These are phyloP conservation scores for Martes martes DNA, from an alignment of 2,113 vertebrate species.

Conservation along the genomic window DNA sequence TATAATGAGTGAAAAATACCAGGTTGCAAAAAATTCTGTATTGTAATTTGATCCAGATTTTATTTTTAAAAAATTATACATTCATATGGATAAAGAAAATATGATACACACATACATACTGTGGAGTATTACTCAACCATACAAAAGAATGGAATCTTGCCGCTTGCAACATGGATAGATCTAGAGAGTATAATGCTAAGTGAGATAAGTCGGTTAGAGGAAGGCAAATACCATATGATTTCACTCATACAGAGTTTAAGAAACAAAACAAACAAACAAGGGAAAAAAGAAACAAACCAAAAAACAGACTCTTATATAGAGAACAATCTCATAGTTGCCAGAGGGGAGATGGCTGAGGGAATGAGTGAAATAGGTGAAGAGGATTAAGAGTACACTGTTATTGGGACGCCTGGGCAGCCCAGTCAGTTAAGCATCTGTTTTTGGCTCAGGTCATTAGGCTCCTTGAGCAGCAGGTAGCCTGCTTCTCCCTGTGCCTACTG, in stretches of 20 bases:
- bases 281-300: not conserved
- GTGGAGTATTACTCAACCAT: not conserved
- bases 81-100: not conserved
- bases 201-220: not conserved
- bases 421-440: not conserved
- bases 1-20: not conserved
- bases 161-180: not conserved
- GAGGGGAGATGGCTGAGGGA: not conserved
- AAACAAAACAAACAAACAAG: not conserved
- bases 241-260: not conserved
- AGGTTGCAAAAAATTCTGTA: not conserved
- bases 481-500: not conserved
- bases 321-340: not conserved
- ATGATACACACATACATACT: not conserved
- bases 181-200: not conserved
- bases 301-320: not conserved
- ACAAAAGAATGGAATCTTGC: not conserved
- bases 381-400: not conserved
- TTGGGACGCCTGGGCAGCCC: not conserved
- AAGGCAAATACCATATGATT: not conserved
- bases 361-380: not conserved
- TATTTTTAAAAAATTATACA: not conserved
- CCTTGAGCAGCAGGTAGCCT: not conserved
- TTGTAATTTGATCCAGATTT: constrained; percentile 20
- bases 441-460: not conserved